A percentile compares a stretch with the other conserved stretches of the same genome.
phyloP scores from a whole-genome alignment of 2,797 vertebrate species.

The Stomatorhinus walkeri region DNA sequence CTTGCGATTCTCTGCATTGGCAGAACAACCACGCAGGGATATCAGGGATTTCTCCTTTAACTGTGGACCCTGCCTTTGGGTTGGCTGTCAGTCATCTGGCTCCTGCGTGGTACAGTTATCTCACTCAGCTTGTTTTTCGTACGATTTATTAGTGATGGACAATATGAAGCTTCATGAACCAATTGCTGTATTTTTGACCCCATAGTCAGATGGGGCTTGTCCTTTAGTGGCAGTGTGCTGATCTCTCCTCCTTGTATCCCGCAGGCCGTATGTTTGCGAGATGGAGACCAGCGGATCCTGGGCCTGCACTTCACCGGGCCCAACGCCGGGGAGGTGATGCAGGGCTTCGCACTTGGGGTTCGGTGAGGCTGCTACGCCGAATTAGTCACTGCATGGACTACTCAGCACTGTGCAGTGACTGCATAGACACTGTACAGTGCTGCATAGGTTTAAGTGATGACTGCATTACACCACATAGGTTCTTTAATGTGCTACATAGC shows the following conservation, averaged over 20 bases:
- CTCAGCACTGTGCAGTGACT: background rate
- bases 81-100: background rate
- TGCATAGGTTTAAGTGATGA: background rate
- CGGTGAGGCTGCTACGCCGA: constrained; percentile 62
- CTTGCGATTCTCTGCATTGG: background rate
- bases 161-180: background rate
- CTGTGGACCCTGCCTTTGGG: background rate
- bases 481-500: background rate
- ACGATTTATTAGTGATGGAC: background rate
- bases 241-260: too few relatives aligned
- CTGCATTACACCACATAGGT: background rate
- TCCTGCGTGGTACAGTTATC: background rate
- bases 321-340: constrained; percentile 87
- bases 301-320: constrained; percentile 92
- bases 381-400: background rate
- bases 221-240: background rate
- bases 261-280: constrained; percentile 80
- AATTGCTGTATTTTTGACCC: background rate
- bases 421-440: background rate
- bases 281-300: constrained; percentile 69
- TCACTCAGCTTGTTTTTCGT: background rate
- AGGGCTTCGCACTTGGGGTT: constrained; percentile 86
- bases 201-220: background rate
- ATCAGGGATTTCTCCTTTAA: background rate
- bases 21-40: background rate